Conservation (phyloP, 2,113 vertebrate species). For the Perccottus glenii region DNA sequence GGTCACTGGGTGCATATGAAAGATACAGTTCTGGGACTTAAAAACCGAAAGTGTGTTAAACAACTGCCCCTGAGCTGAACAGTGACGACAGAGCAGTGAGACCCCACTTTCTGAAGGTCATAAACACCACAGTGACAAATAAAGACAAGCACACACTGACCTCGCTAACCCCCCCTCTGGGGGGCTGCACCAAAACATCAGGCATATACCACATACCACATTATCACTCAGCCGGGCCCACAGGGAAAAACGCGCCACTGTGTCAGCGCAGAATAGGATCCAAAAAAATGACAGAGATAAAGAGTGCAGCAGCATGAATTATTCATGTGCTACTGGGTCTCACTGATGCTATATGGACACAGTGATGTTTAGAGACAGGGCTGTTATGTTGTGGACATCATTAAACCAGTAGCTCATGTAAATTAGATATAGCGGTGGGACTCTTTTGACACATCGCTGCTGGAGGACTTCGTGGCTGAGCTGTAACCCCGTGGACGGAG, state of each 20-base stretch:
- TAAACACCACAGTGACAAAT: too few relatives aligned
- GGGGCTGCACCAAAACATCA: slow-evolving; percentile 19
- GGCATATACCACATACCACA: slow-evolving; percentile 55
- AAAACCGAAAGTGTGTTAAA: too few relatives aligned
- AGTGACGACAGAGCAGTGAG: too few relatives aligned
- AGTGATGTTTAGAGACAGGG: not conserved
- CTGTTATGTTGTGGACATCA: not conserved
- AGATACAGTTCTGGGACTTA: too few relatives aligned
- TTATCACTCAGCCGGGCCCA: slow-evolving; percentile 57
- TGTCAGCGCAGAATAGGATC: slow-evolving; percentile 44
- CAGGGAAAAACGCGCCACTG: slow-evolving; percentile 27
- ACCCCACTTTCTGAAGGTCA: too few relatives aligned
- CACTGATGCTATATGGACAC: not conserved
- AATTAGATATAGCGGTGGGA: too few relatives aligned
- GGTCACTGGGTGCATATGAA: too few relatives aligned
- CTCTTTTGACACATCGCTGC: too few relatives aligned
- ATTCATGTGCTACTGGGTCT: slow-evolving; percentile 45
- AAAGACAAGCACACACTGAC: slow-evolving; percentile 13
- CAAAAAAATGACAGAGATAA: slow-evolving; percentile 47
- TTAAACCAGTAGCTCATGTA: not conserved
- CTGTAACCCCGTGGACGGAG: too few relatives aligned
- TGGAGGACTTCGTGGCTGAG: too few relatives aligned
- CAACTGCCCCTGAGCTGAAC: too few relatives aligned
- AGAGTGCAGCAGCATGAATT: slow-evolving; percentile 44
- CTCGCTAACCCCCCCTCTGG: slow-evolving; percentile 4